Percentiles rank a stretch among this genome's conserved stretches.
phyloP scores from a whole-genome alignment of 2,888 invertebrate species.

The Orchesellides sinensis region DNA sequence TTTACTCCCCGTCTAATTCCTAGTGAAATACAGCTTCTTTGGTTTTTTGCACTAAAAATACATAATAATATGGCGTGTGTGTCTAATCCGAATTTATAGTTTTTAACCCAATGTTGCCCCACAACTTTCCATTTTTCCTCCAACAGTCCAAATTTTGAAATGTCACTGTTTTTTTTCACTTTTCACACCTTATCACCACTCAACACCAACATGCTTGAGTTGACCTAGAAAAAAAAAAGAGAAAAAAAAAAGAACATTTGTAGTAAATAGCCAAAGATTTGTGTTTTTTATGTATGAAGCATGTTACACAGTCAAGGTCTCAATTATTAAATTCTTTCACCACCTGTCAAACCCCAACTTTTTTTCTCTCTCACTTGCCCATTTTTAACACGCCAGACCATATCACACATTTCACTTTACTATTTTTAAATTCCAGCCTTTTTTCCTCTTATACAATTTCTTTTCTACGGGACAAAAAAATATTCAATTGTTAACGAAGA shows the following conservation, averaged over 20 bases:
- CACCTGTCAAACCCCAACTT: slow-evolving; percentile 41
- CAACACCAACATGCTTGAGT: neutral
- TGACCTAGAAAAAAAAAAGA: slow-evolving; percentile 6
- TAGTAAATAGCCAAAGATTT: too few species aligned
- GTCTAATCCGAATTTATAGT: too few species aligned
- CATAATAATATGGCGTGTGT: too few species aligned
- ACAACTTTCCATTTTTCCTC: neutral
- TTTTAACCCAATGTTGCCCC: too few species aligned
- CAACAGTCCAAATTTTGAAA: neutral
- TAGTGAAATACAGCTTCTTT: too few species aligned
- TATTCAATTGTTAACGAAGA: too few species aligned
- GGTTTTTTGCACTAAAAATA: too few species aligned
- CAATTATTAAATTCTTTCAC: slow-evolving; percentile 63
- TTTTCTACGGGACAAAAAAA: too few species aligned
- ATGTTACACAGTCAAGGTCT: slow-evolving; percentile 55
- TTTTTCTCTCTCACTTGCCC: neutral
- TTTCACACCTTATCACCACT: slow-evolving; percentile 8
- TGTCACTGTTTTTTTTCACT: neutral
- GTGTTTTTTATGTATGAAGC: too few species aligned
- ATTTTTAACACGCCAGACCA: neutral
- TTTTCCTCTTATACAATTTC: neutral
- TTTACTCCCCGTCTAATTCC: too few species aligned
- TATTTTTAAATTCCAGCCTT: neutral
- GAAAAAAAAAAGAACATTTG: neutral
- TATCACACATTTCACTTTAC: neutral